These are phyloP conservation scores for Drosophila kikkawai DNA, from an alignment of 1,140 invertebrate genomes.

Conservation along the genomic window DNA sequence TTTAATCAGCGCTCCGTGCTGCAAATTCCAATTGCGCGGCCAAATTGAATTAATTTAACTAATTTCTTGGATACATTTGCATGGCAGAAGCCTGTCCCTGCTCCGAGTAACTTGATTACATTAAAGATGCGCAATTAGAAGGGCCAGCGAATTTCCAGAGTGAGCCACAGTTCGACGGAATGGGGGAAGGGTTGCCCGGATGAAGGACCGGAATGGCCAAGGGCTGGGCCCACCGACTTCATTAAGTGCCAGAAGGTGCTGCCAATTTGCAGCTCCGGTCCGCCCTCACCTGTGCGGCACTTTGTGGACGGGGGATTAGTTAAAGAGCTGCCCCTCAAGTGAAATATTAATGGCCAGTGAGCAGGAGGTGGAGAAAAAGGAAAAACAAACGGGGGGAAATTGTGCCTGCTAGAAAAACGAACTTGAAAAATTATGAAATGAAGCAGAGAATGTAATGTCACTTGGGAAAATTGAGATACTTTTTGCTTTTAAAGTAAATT, in stretches of 20 bases:
- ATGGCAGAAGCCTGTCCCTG: slow-evolving; percentile 28
- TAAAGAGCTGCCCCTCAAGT: slow-evolving; percentile 36
- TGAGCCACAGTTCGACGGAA: slow-evolving; percentile 2
- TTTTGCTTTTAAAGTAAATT: background rate
- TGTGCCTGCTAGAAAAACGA: background rate
- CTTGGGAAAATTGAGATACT: background rate
- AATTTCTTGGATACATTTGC: slow-evolving; percentile 68
- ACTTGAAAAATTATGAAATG: background rate
- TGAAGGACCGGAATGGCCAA: background rate
- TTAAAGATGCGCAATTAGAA: slow-evolving; percentile 76
- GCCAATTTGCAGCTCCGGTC: slow-evolving; percentile 30
- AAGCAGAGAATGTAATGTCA: background rate
- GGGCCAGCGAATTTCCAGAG: slow-evolving; percentile 16
- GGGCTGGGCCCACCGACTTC: slow-evolving; percentile 15
- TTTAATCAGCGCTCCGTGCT: slow-evolving; percentile 59
- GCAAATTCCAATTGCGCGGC: slow-evolving; percentile 56
- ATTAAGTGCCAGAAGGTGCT: slow-evolving; percentile 70
- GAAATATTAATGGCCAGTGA: slow-evolving; percentile 53
- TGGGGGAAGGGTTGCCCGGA: slow-evolving; percentile 41
- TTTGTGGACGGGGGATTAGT: slow-evolving; percentile 20
- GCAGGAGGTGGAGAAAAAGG: background rate
- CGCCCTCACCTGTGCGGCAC: background rate
- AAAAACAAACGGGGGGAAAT: slow-evolving; percentile 1
- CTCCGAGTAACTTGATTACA: slow-evolving; percentile 60
- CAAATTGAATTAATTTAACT: slow-evolving; percentile 73